phyloP scores from a whole-genome alignment of 2,113 vertebrate species.

The Tragelaphus strepsiceros region DNA sequence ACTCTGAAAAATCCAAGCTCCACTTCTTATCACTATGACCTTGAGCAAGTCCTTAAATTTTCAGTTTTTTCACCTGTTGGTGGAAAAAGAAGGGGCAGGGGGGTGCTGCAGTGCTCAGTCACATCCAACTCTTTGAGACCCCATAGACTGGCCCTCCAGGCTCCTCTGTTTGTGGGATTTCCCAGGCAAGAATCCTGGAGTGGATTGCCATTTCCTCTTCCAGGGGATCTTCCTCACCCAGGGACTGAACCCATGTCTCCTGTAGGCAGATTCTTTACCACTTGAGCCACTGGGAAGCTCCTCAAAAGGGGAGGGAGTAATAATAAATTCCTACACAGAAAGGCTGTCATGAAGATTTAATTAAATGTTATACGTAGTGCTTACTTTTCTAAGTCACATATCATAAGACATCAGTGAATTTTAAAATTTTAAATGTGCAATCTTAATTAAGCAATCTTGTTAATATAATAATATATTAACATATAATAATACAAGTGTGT shows the following conservation, averaged over 20 bases:
- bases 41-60: neutral
- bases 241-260: neutral
- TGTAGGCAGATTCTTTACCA: neutral
- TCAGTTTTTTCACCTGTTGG: neutral
- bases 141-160: neutral
- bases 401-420: neutral
- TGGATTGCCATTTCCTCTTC: neutral
- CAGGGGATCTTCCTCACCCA: neutral
- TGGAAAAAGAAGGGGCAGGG: accelerated
- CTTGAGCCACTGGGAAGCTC: neutral
- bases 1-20: neutral
- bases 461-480: neutral
- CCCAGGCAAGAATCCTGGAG: neutral
- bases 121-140: neutral
- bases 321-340: neutral
- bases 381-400: neutral
- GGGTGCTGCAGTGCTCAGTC: neutral
- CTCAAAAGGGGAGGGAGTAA: neutral
- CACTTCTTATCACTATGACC: neutral
- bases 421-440: neutral
- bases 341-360: neutral
- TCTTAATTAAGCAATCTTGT: neutral
- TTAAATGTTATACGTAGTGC: neutral
- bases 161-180: neutral
- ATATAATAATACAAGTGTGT: neutral